phyloP scores from a whole-genome alignment of 2,113 vertebrate species.

The Scartelaos histophorus region DNA sequence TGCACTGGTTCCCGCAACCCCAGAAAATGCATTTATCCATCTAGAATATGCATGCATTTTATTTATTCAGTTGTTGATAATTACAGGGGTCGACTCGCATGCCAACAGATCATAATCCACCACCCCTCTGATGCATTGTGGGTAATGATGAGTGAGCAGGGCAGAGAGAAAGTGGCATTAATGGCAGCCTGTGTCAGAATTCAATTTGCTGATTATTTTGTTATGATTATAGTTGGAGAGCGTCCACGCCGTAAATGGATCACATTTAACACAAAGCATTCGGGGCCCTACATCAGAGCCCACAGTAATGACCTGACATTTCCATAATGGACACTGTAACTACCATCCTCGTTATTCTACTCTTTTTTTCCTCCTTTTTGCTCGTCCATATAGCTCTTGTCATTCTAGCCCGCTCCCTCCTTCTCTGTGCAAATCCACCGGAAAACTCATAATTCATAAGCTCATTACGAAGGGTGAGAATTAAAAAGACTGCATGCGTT shows the following conservation, averaged over 20 bases:
- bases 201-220: slow-evolving; percentile 63
- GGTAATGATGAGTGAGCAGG: slow-evolving; percentile 41
- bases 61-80: not conserved
- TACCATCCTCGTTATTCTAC: slow-evolving; percentile 2
- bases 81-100: not conserved
- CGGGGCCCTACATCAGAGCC: slow-evolving; percentile 52
- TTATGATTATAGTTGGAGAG: slow-evolving; percentile 64
- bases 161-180: slow-evolving; percentile 1
- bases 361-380: slow-evolving; percentile 56
- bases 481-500: slow-evolving; percentile 54
- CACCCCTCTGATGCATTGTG: slow-evolving; percentile 11
- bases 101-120: slow-evolving; percentile 18
- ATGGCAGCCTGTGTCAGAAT: slow-evolving; percentile 36
- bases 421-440: slow-evolving; percentile 69
- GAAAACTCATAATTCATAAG: slow-evolving; percentile 78
- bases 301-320: slow-evolving; percentile 69
- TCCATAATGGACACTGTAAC: slow-evolving; percentile 64
- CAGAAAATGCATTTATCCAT: not conserved
- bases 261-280: slow-evolving; percentile 47
- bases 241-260: slow-evolving; percentile 53
- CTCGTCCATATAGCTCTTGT: slow-evolving; percentile 50
- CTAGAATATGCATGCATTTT: not conserved
- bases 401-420: slow-evolving; percentile 55
- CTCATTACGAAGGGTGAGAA: slow-evolving; percentile 70
- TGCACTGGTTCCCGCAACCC: no score